These are phyloP conservation scores for Shinisaurus crocodilurus DNA, from an alignment of 2,113 vertebrate genomes.

Conservation along the genomic window DNA sequence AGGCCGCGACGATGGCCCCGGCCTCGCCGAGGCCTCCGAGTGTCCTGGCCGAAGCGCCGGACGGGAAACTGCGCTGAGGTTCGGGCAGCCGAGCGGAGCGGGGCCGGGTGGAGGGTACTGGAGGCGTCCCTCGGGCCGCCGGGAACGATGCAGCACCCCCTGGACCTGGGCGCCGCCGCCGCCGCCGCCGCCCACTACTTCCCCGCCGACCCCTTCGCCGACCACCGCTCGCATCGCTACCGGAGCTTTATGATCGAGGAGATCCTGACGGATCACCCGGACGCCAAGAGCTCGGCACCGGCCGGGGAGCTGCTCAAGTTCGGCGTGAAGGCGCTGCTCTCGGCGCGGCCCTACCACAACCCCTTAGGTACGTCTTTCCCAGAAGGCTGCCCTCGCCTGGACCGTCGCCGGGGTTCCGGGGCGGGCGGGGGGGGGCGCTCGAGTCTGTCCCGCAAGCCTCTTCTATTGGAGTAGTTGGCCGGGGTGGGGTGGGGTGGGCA, in stretches of 20 bases:
- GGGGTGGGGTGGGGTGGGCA: not conserved
- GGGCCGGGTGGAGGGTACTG: not conserved
- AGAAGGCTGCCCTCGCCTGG: not conserved
- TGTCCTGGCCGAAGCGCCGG: not conserved
- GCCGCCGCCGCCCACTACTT: conserved; percentile 83
- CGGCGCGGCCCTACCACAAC: conserved; percentile 90
- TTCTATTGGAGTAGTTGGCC: not conserved
- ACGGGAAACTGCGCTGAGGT: conserved; percentile 10
- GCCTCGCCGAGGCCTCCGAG: not conserved
- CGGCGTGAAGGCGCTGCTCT: conserved; percentile 92
- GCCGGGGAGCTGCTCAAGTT: conserved; percentile 93
- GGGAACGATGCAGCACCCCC: conserved; percentile 87
- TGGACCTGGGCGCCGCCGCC: conserved; percentile 80
- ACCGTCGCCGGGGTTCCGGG: not conserved
- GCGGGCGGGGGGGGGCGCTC: not conserved
- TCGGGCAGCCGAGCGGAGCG: not conserved
- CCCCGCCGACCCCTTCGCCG: conserved; percentile 85
- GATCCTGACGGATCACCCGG: conserved; percentile 92
- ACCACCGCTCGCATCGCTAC: conserved; percentile 95
- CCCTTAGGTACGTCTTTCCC: not conserved
- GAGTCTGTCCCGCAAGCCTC: not conserved
- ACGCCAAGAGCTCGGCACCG: conserved; percentile 85
- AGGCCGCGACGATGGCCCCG: not conserved
- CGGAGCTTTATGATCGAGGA: conserved; percentile 99
- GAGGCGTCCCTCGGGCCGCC: not conserved